These are phyloP conservation scores for Cepaea nemoralis DNA, from an alignment of 1,140 invertebrate genomes.

Conservation along the genomic window DNA sequence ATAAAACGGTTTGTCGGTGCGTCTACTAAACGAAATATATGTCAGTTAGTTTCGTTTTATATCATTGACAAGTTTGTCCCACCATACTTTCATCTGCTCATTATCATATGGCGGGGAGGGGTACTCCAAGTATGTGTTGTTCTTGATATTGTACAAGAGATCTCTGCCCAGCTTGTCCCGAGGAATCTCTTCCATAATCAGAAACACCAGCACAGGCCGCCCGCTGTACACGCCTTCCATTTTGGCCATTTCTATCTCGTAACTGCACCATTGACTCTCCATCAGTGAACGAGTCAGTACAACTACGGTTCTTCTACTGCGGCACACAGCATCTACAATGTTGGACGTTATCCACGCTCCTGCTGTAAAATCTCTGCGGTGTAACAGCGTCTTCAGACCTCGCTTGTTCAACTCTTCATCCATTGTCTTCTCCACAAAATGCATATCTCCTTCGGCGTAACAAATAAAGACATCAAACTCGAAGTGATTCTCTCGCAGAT, in stretches of 20 bases:
- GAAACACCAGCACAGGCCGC: slow-evolving; percentile 42
- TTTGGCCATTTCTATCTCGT: slow-evolving; percentile 73
- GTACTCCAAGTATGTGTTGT: slow-evolving; percentile 43
- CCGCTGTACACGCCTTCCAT: slow-evolving; percentile 47
- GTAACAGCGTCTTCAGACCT: slow-evolving; percentile 51
- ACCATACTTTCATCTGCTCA: background rate
- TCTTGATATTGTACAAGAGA: slow-evolving; percentile 41
- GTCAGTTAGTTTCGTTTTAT: no score
- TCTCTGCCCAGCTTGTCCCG: slow-evolving; percentile 29
- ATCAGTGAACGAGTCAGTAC: slow-evolving; percentile 77
- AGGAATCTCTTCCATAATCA: slow-evolving; percentile 47
- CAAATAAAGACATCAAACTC: slow-evolving; percentile 56
- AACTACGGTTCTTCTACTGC: slow-evolving; percentile 77
- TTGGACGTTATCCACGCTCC: slow-evolving; percentile 75
- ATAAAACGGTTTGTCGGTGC: no score
- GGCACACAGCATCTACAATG: slow-evolving; percentile 76
- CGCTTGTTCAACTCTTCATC: slow-evolving; percentile 45
- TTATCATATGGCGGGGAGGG: slow-evolving; percentile 15
- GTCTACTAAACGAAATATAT: no score
- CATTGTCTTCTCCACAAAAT: slow-evolving; percentile 47
- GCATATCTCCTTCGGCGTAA: slow-evolving; percentile 47
- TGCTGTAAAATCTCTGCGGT: slow-evolving; percentile 59
- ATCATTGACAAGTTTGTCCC: slow-evolving; percentile 6
- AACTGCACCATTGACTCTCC: slow-evolving; percentile 79
- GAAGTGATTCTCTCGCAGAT: slow-evolving; percentile 17